Evolutionary conservation across 2,113 vertebrate genomes (phyloP).

Genomic region (Nipponia nippon): DNA sequence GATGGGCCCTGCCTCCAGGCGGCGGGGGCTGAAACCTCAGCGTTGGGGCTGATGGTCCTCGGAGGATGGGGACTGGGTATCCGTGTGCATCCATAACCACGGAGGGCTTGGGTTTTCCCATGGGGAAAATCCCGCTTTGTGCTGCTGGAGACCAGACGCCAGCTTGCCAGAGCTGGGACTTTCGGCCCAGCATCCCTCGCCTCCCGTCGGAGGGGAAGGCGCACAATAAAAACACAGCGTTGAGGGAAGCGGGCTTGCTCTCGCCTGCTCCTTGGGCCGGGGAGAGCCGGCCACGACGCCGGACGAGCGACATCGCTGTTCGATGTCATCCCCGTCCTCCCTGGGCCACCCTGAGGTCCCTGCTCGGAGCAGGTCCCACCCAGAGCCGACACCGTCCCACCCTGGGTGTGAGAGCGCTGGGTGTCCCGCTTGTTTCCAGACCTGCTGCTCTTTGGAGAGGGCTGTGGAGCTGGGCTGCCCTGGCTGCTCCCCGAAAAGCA

Average conservation of each 20-base stretch:
- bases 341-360: accelerated
- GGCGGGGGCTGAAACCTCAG: neutral
- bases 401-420: accelerated
- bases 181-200: neutral
- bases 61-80: neutral
- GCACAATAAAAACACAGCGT: neutral
- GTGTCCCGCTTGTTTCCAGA: neutral
- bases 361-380: neutral
- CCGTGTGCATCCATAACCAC: accelerated
- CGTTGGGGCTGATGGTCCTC: accelerated
- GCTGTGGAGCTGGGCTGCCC: neutral
- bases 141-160: neutral
- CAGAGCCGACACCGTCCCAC: neutral
- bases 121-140: neutral
- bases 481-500: neutral
- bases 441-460: neutral
- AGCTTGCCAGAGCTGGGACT: neutral
- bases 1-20: too few species aligned
- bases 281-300: neutral
- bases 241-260: neutral
- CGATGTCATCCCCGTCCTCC: neutral
- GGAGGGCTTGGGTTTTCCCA: neutral
- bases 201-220: neutral
- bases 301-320: neutral
- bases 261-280: neutral